Evolutionary conservation across 2,113 vertebrate genomes (phyloP).

Genomic region (Pycnonotus jocosus): DNA sequence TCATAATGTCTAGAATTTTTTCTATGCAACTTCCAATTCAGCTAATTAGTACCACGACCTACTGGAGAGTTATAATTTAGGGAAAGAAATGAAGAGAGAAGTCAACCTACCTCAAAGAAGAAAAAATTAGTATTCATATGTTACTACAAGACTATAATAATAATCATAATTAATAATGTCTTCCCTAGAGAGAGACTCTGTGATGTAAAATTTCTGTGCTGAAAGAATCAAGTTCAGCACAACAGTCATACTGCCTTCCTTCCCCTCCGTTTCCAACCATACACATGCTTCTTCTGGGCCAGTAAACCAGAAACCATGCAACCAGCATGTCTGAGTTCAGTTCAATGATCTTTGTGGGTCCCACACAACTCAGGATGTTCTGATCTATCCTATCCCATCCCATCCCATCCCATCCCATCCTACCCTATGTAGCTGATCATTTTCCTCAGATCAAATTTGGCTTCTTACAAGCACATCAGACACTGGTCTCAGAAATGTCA

Average conservation of each 20-base stretch:
- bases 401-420: background rate
- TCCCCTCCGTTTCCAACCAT: background rate
- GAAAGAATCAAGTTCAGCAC: background rate
- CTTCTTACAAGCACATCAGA: background rate
- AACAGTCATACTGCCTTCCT: background rate
- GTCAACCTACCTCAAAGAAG: conserved; percentile 31
- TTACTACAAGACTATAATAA: conserved; percentile 28
- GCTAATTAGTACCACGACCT: conserved; percentile 21
- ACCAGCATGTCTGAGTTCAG: background rate
- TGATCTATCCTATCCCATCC: background rate
- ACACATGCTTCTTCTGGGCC: background rate
- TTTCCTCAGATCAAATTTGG: background rate
- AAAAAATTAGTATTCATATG: background rate
- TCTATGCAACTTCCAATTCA: background rate
- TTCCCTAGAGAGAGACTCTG: background rate
- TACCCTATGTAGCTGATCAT: background rate
- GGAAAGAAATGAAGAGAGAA: conserved; percentile 4
- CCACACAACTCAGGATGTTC: background rate
- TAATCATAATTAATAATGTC: conserved; percentile 31
- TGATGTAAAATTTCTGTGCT: background rate
- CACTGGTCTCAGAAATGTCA: background rate
- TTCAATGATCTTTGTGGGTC: background rate
- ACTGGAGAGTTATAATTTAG: conserved; percentile 27
- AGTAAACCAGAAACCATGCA: background rate
- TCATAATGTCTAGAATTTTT: conserved; percentile 10